Percentiles rank a stretch among this genome's conserved stretches.
phyloP scores from a whole-genome alignment of 2,888 invertebrate genomes.

The Nemotelus pantherinus region DNA sequence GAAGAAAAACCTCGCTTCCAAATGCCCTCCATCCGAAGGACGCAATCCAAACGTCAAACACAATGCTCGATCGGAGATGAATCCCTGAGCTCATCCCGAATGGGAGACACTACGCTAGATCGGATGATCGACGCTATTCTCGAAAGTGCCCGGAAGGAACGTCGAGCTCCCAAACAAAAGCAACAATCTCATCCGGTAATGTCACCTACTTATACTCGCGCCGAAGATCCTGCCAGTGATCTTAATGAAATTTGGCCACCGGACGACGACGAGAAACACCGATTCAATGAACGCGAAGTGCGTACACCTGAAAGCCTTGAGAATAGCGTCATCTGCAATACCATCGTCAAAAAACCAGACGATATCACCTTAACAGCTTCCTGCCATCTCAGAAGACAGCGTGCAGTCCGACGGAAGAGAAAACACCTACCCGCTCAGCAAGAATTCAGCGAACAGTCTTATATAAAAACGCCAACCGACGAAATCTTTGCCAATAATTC shows the following conservation, averaged over 20 bases:
- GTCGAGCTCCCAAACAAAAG: constrained; percentile 53
- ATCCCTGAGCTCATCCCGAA: constrained; percentile 59
- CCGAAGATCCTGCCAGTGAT: constrained; percentile 64
- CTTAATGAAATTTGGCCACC: constrained; percentile 62
- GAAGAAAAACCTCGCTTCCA: not conserved
- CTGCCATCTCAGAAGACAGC: constrained; percentile 59
- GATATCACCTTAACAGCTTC: constrained; percentile 19
- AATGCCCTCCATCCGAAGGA: not conserved
- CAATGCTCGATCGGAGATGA: constrained; percentile 44
- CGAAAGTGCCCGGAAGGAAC: constrained; percentile 62
- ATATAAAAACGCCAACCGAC: constrained; percentile 58
- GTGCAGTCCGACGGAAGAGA: constrained; percentile 61
- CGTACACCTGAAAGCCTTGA: constrained; percentile 55
- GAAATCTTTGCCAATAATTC: constrained; percentile 54
- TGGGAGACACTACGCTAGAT: constrained; percentile 63
- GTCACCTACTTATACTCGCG: constrained; percentile 62
- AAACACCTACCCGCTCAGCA: constrained; percentile 53
- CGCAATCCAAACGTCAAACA: not conserved
- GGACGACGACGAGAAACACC: constrained; percentile 52
- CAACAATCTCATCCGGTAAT: constrained; percentile 51
- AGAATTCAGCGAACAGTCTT: not conserved
- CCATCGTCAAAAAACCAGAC: not conserved
- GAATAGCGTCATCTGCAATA: not conserved
- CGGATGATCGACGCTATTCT: constrained; percentile 65
- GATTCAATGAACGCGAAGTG: constrained; percentile 60